Evolutionary conservation across 2,113 vertebrate species (phyloP), one percentile per base, ranked within the genome.

Genomic region (Aleadryas rufinucha): DNA sequence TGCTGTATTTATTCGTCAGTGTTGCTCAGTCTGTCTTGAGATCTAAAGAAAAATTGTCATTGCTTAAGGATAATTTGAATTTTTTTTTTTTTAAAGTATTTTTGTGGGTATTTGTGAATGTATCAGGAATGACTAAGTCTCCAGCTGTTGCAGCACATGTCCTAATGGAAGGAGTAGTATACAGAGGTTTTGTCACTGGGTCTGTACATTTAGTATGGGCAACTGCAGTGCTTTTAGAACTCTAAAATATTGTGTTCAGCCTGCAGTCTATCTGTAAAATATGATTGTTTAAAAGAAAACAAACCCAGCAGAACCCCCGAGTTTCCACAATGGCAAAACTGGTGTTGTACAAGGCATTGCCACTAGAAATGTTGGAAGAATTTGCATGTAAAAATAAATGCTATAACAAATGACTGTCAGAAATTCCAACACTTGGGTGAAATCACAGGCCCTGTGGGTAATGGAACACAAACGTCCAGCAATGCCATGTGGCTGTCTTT

Each of bases 291-390:
- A 49, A 74, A 89, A 57, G n/a, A 22, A 84, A 49, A 52, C 16
- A 47, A 91, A 28, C 11, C 4, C 22, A 66, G 56, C 11, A 85
- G 85, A 39, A 2, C 0, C 0, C 2, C 6, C 1, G 19, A 7
- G 17, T 86, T 87, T 80, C 24, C 45, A 33, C 28, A 75, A 17
- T 2, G 16, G 47, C 52, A 87, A 44, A 91, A 78, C 13, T 57
- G 27, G 1, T 84, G 80, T 64, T 86, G 17, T 74, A 13, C 22
- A 42, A 84, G 39, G 13, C 7, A 19, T 87, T 89, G 70, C 35
- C 13, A 31, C 49, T 65, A 31, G 59, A 88, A 94, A 80, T 31
- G 24, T 8, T 76, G 39, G 30, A 56, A 78, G 35, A 84, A 50
- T 76, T 61, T 78, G 24, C 15, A 1, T 82, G 37, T 63, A 37